A percentile compares a stretch with the other conserved stretches of the same genome.
Evolutionary conservation across 2,888 invertebrate genomes (phyloP).

Genomic region (Idaea straminata): DNA sequence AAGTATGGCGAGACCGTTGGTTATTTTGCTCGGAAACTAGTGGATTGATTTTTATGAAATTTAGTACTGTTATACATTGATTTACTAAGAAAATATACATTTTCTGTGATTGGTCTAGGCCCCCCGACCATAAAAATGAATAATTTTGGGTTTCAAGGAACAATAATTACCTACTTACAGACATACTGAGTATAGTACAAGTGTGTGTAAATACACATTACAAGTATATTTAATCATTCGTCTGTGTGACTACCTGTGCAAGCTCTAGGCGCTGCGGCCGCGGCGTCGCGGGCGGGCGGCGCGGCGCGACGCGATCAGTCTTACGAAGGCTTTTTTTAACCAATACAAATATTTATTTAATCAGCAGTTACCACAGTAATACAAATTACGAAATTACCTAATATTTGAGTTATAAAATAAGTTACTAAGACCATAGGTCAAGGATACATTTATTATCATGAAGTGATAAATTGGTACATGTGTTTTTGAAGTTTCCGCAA

Average conservation of each 20-base stretch:
- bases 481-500: neutral
- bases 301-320: conserved; percentile 15
- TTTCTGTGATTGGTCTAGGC: too few species aligned
- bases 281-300: too few species aligned
- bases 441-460: neutral
- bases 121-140: too few species aligned
- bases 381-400: conserved; percentile 30
- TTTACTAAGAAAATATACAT: too few species aligned
- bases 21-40: too few species aligned
- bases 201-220: conserved; percentile 27
- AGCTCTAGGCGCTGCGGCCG: conserved; percentile 27
- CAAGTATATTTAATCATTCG: conserved; percentile 33
- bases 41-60: too few species aligned
- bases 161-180: too few species aligned
- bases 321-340: conserved; percentile 50
- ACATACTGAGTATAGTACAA: conserved; percentile 13
- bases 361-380: conserved; percentile 49
- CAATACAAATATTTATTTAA: conserved; percentile 43
- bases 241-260: conserved; percentile 32
- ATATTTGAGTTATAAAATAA: conserved; percentile 6
- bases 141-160: too few species aligned
- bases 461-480: neutral
- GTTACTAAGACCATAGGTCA: neutral
- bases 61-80: too few species aligned
- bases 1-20: too few species aligned